phyloP scores from a whole-genome alignment of 1,140 invertebrate species.

The Bombus vancouverensis region DNA sequence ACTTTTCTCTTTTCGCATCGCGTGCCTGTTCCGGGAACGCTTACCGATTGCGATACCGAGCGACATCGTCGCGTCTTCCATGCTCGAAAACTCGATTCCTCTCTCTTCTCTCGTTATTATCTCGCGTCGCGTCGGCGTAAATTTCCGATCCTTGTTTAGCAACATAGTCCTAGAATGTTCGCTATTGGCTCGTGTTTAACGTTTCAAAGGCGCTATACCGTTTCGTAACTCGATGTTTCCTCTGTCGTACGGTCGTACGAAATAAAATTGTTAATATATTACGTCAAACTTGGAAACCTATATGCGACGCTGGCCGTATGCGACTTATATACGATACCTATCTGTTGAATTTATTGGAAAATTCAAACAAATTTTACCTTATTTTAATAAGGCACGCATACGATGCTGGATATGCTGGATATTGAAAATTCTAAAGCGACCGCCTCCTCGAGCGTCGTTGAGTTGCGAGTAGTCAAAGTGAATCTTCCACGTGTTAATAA shows the following conservation, averaged over 20 bases:
- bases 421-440: no score
- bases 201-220: background rate
- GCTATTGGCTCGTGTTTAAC: constrained; percentile 1
- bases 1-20: constrained; percentile 51
- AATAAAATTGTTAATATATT: background rate
- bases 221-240: background rate
- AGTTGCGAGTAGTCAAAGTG: constrained; percentile 26
- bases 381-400: no score
- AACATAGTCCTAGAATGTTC: background rate
- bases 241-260: no score
- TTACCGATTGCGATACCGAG: constrained; percentile 32
- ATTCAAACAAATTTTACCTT: background rate
- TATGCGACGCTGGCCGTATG: no score
- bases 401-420: no score
- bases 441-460: no score
- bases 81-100: constrained; percentile 33
- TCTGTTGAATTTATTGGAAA: background rate
- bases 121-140: constrained; percentile 13
- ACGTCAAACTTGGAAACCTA: background rate
- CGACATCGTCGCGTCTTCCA: constrained; percentile 20
- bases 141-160: background rate
- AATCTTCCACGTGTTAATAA: constrained; percentile 26
- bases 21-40: constrained; percentile 56
- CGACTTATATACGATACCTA: no score
- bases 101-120: background rate